phyloP scores from a whole-genome alignment of 2,113 vertebrate genomes.

The Turnix velox region DNA sequence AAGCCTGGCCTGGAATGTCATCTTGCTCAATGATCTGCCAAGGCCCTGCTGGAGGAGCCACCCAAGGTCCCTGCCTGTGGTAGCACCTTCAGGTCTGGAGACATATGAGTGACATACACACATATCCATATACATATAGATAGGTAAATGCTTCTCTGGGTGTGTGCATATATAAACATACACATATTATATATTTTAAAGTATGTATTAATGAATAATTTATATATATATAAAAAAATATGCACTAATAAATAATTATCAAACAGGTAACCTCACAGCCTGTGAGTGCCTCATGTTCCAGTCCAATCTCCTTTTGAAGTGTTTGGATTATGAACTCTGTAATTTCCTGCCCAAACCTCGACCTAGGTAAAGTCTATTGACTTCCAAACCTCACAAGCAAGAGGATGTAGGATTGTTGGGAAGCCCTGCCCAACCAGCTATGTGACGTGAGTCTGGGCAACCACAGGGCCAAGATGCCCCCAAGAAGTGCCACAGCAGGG shows the following conservation, averaged over 20 bases:
- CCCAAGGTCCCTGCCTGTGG: background rate
- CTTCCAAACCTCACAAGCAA: background rate
- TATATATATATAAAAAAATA: background rate
- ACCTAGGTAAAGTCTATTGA: background rate
- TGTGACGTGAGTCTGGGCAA: accelerated
- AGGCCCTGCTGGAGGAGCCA: background rate
- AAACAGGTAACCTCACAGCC: background rate
- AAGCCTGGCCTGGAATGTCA: no score
- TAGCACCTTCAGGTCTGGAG: background rate
- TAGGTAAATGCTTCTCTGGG: background rate
- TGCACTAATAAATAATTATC: background rate
- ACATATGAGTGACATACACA: no score
- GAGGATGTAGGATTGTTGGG: background rate
- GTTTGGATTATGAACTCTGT: background rate
- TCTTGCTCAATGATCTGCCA: background rate
- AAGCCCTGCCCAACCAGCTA: accelerated
- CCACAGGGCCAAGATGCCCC: accelerated
- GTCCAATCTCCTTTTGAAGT: background rate
- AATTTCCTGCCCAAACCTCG: constrained; percentile 5
- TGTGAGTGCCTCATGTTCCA: background rate
- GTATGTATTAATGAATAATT: background rate
- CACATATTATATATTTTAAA: background rate
- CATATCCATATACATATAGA: background rate
- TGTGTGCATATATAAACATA: background rate
- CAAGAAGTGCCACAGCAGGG: accelerated